A percentile compares a stretch with the other conserved stretches of the same genome.
These are phyloP conservation scores for Drosophila tropicalis DNA, from an alignment of 1,140 invertebrate species.

Conservation along the genomic window DNA sequence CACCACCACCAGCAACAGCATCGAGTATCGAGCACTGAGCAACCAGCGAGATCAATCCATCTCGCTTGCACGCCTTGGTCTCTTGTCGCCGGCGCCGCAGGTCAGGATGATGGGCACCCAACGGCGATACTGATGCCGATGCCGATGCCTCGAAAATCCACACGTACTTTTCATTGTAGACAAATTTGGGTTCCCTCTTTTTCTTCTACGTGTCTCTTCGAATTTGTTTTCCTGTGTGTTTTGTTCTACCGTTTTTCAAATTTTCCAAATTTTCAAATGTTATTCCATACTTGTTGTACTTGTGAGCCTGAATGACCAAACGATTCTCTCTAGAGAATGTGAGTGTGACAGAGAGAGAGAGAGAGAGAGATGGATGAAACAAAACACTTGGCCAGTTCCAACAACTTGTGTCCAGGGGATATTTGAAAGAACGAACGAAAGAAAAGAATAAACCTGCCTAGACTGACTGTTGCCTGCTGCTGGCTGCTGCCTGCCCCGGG, in stretches of 20 bases:
- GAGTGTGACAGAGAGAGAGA: too few relatives aligned
- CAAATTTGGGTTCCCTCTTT: slow-evolving; percentile 25
- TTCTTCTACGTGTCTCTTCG: background rate
- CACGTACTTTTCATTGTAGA: slow-evolving; percentile 52
- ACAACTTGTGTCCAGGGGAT: slow-evolving; percentile 11
- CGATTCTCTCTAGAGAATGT: background rate
- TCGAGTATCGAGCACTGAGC: background rate
- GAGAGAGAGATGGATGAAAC: background rate
- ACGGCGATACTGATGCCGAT: slow-evolving; percentile 26
- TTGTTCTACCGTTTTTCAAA: background rate
- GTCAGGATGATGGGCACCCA: slow-evolving; percentile 56
- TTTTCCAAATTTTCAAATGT: slow-evolving; percentile 1
- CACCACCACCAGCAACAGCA: slow-evolving; percentile 39
- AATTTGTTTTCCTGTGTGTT: slow-evolving; percentile 35
- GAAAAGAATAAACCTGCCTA: slow-evolving; percentile 28
- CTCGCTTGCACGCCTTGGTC: slow-evolving; percentile 3
- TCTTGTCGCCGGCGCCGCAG: slow-evolving; percentile 71
- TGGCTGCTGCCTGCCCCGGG: slow-evolving; percentile 46
- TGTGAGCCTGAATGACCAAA: slow-evolving; percentile 33
- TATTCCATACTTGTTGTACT: background rate
- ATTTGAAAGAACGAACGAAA: slow-evolving; percentile 9
- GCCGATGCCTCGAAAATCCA: slow-evolving; percentile 53
- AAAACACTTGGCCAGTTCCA: slow-evolving; percentile 41
- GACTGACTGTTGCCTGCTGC: slow-evolving; percentile 9
- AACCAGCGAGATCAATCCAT: slow-evolving; percentile 1